Conservation (phyloP, 1,140 invertebrate genomes). For the Drosophila baimaii region DNA sequence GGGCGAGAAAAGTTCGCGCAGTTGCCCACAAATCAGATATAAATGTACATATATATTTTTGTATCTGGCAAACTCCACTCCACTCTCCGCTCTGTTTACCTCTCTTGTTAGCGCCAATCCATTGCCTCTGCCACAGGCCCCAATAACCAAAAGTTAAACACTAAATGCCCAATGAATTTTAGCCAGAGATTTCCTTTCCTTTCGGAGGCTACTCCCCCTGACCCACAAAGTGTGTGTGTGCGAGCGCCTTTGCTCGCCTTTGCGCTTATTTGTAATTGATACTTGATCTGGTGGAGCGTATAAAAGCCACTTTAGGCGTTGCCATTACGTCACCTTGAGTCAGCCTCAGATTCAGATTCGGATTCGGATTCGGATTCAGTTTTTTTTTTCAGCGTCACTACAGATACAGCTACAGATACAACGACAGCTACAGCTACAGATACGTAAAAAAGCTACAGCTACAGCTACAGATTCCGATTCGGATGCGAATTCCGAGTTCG, state of each 20-base stretch:
- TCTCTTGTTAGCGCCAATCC: slow-evolving; percentile 30
- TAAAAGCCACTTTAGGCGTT: slow-evolving; percentile 80
- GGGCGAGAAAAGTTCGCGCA: slow-evolving; percentile 49
- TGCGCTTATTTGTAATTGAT: slow-evolving; percentile 75
- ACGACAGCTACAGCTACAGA: not conserved
- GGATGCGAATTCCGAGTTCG: slow-evolving; percentile 35
- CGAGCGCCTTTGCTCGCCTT: slow-evolving; percentile 18
- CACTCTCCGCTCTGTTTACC: slow-evolving; percentile 36
- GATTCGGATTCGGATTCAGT: slow-evolving; percentile 3
- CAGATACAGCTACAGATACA: slow-evolving; percentile 8
- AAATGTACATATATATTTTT: slow-evolving; percentile 14
- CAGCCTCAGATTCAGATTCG: slow-evolving; percentile 49
- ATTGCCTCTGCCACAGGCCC: not conserved
- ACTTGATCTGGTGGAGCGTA: slow-evolving; percentile 79
- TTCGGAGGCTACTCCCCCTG: slow-evolving; percentile 32
- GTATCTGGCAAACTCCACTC: slow-evolving; percentile 39
- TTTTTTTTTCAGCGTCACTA: slow-evolving; percentile 23
- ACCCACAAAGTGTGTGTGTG: slow-evolving; percentile 56
- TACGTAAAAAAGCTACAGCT: not conserved
- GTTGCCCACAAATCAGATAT: slow-evolving; percentile 30
- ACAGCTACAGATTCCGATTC: slow-evolving; percentile 17
- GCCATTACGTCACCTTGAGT: slow-evolving; percentile 78
- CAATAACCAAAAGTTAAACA: slow-evolving; percentile 8
- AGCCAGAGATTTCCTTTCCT: slow-evolving; percentile 16
- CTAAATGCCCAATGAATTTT: slow-evolving; percentile 9